These are phyloP conservation scores for Polyommatus iphigenia DNA, from an alignment of 2,888 invertebrate genomes.

Conservation along the genomic window DNA sequence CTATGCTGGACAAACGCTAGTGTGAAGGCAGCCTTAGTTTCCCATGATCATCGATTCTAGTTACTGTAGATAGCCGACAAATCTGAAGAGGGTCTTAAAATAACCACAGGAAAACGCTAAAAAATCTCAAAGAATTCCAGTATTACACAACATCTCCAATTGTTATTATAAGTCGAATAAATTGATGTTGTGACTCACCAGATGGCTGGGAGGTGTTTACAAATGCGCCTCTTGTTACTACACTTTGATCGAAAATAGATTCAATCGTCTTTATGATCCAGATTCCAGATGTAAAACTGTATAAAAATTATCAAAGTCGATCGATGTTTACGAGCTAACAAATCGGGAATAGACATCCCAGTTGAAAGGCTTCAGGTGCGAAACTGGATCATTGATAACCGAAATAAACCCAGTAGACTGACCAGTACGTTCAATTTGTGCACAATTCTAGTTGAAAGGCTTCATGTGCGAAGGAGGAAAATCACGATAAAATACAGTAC, in stretches of 20 bases:
- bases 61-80: background rate
- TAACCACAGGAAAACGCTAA: too few species aligned
- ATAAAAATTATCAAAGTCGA: slow-evolving; percentile 28
- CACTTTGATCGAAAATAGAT: slow-evolving; percentile 29
- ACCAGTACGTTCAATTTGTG: too few species aligned
- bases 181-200: slow-evolving; percentile 26
- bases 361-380: too few species aligned
- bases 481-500: too few species aligned
- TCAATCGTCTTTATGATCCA: slow-evolving; percentile 13
- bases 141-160: background rate
- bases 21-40: too few species aligned
- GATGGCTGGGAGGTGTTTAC: background rate
- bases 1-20: too few species aligned
- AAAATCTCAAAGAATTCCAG: too few species aligned
- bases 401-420: too few species aligned
- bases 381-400: too few species aligned
- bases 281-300: slow-evolving; percentile 23
- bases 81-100: background rate
- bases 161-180: slow-evolving; percentile 15
- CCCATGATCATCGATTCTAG: too few species aligned
- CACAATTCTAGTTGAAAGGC: too few species aligned
- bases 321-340: slow-evolving; percentile 26
- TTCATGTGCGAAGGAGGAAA: too few species aligned
- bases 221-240: slow-evolving; percentile 7
- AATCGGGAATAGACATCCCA: background rate